Percentiles rank a stretch among this genome's conserved stretches.
Conservation (phyloP, 2,797 vertebrate genomes). For the Sebastes glaucus region DNA sequence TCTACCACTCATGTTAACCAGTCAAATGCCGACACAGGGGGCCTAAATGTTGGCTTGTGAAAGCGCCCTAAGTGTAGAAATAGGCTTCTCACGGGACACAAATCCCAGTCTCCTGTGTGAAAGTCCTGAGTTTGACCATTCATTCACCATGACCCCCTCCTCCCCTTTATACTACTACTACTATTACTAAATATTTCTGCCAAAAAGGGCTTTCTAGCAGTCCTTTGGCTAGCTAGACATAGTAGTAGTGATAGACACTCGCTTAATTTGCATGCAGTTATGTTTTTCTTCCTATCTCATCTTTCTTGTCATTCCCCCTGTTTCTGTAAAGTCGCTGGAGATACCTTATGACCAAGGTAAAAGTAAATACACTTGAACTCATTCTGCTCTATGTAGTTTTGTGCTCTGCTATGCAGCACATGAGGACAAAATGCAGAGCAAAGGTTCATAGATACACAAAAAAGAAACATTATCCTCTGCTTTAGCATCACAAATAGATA, state of each 20-base stretch:
- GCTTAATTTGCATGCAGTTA: background rate
- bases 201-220: background rate
- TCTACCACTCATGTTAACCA: no score
- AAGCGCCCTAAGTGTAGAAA: no score
- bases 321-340: background rate
- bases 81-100: no score
- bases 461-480: background rate
- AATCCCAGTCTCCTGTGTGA: no score
- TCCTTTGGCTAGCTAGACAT: no score
- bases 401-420: constrained; percentile 11
- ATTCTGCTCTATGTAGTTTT: constrained; percentile 18
- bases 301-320: background rate
- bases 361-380: constrained; percentile 37
- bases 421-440: constrained; percentile 14
- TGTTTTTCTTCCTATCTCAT: background rate
- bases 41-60: no score
- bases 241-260: no score
- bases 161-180: background rate
- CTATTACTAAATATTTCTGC: background rate
- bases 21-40: no score
- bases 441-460: constrained; percentile 5
- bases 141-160: background rate
- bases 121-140: no score
- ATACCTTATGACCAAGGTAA: constrained; percentile 3
- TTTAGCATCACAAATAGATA: background rate